A percentile compares a stretch with the other conserved stretches of the same genome.
These are phyloP conservation scores for Gobiocypris rarus DNA, from an alignment of 2,113 vertebrate species.

Conservation along the genomic window DNA sequence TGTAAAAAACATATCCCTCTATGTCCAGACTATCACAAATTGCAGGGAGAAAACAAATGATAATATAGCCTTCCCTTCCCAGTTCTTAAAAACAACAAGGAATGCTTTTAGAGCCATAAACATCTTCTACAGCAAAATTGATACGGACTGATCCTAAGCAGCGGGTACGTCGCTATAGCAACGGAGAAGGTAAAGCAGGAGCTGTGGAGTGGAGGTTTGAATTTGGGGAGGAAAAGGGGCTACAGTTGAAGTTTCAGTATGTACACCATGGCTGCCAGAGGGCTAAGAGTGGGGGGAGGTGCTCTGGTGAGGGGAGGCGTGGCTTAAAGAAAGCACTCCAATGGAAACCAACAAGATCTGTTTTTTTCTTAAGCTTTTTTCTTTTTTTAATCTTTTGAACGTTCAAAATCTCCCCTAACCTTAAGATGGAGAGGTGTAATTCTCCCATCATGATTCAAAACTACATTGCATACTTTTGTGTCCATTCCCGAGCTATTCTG, in stretches of 20 bases:
- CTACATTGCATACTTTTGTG: constrained; percentile 99
- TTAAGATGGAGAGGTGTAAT: constrained; percentile 88
- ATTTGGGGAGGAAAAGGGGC: constrained; percentile 49
- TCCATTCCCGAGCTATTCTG: constrained; percentile 99
- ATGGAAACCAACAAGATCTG: constrained; percentile 95
- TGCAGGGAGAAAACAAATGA: constrained; percentile 46
- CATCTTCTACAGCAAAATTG: constrained; percentile 67
- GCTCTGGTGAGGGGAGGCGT: constrained; percentile 76
- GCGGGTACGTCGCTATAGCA: constrained; percentile 51
- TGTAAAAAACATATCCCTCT: constrained; percentile 66
- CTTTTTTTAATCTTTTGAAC: constrained; percentile 78
- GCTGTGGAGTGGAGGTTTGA: constrained; percentile 44
- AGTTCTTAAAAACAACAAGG: constrained; percentile 80
- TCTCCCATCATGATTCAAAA: constrained; percentile 86
- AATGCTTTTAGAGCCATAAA: constrained; percentile 89
- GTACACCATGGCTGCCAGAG: constrained; percentile 70
- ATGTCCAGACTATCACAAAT: constrained; percentile 55
- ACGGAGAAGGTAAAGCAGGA: constrained; percentile 51
- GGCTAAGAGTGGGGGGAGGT: constrained; percentile 63
- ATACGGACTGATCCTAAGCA: constrained; percentile 53
- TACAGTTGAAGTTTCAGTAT: constrained; percentile 72
- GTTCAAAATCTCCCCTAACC: constrained; percentile 96
- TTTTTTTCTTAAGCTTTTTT: constrained; percentile 81
- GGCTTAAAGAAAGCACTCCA: constrained; percentile 99
- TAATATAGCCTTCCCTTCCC: constrained; percentile 69